These are phyloP conservation scores for Dolichomitus sp. DNA, from an alignment of 2,888 invertebrate genomes.

Conservation along the genomic window DNA sequence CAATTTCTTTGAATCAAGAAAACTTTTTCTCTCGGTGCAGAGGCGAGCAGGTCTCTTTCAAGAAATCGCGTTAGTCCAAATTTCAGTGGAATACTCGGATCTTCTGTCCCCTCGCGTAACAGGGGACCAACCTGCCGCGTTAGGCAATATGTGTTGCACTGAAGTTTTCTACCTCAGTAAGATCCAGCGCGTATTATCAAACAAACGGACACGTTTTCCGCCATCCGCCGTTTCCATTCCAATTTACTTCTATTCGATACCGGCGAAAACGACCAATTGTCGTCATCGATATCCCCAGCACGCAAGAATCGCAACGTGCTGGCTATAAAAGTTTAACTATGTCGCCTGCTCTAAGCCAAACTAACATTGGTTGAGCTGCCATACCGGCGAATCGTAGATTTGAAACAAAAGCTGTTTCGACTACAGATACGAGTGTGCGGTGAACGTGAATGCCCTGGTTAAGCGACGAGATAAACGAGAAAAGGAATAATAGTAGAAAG, in stretches of 20 bases:
- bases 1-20: no score
- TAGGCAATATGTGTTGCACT: not conserved
- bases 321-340: conserved; percentile 19
- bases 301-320: conserved; percentile 1
- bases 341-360: not conserved
- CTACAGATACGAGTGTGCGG: conserved; percentile 10
- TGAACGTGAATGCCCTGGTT: conserved; percentile 6
- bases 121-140: conserved; percentile 25
- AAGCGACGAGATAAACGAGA: conserved; percentile 4
- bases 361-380: not conserved
- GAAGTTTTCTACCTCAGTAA: not conserved
- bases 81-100: conserved; percentile 36
- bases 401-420: conserved; percentile 14
- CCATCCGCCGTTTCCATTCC: not conserved
- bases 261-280: conserved; percentile 2
- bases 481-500: not conserved
- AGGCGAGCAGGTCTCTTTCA: conserved; percentile 14
- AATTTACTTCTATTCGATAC: conserved; percentile 22
- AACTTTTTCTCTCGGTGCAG: no score
- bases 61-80: conserved; percentile 51
- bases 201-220: conserved; percentile 3
- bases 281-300: conserved; percentile 18
- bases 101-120: not conserved
- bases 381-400: conserved; percentile 13
- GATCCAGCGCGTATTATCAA: conserved; percentile 14